These are phyloP conservation scores for Actenoides lindsayi DNA, from an alignment of 2,113 vertebrate species.

Conservation along the genomic window DNA sequence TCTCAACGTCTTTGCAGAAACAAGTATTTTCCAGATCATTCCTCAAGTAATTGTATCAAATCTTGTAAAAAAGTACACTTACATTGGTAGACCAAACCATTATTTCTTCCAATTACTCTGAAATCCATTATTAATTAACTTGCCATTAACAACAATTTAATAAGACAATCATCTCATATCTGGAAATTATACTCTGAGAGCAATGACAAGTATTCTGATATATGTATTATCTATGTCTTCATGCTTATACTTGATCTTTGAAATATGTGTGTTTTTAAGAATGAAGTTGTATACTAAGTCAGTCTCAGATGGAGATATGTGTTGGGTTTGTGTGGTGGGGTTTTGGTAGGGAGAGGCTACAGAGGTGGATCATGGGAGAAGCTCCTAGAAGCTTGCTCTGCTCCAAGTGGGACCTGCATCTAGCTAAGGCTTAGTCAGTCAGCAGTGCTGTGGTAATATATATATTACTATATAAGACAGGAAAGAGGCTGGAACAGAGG, in stretches of 20 bases:
- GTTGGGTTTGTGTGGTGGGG: background rate
- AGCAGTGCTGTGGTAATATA: background rate
- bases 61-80: background rate
- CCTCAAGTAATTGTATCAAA: background rate
- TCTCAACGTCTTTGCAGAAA: background rate
- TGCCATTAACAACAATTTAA: background rate
- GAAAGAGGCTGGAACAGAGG: background rate
- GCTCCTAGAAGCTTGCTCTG: background rate
- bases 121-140: background rate
- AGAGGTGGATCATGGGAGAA: background rate
- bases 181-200: background rate
- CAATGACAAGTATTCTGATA: background rate
- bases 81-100: background rate
- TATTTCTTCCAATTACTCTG: background rate
- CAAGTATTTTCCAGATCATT: fast-evolving
- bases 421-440: background rate
- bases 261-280: background rate
- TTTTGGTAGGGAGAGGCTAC: background rate
- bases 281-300: background rate
- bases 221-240: background rate
- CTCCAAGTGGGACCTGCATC: background rate
- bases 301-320: background rate
- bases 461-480: background rate
- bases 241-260: background rate
- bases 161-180: background rate